phyloP scores from a whole-genome alignment of 2,888 invertebrate species.

The Hecatera dysodea region DNA sequence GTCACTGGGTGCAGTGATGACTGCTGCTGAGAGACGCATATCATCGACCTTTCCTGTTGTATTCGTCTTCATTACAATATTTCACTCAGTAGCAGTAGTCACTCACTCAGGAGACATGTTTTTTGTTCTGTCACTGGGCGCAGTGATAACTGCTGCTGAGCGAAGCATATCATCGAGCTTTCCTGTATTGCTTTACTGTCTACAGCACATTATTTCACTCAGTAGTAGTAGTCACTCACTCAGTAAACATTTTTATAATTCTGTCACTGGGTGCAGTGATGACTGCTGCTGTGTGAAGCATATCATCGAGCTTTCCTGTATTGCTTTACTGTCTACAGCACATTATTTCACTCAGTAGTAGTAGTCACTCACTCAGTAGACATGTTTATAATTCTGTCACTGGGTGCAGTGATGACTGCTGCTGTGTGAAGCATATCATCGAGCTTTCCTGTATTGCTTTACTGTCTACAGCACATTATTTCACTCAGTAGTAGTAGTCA shows the following conservation, averaged over 20 bases:
- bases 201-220: too few relatives aligned
- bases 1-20: constrained; percentile 48
- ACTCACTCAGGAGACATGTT: constrained; percentile 37
- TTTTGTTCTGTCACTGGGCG: constrained; percentile 3
- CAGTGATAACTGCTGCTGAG: constrained; percentile 1
- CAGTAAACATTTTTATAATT: too few relatives aligned
- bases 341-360: not conserved
- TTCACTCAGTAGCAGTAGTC: too few relatives aligned
- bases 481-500: constrained; percentile 23
- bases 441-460: not conserved
- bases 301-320: not conserved
- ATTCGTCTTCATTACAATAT: too few relatives aligned
- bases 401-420: constrained; percentile 40
- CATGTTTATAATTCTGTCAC: constrained; percentile 38
- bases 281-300: constrained; percentile 10
- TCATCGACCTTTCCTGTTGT: too few relatives aligned
- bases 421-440: not conserved
- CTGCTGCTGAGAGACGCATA: constrained; percentile 9
- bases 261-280: constrained; percentile 72
- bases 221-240: too few relatives aligned
- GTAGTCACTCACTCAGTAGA: constrained; percentile 44
- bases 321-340: too few relatives aligned
- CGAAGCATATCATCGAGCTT: constrained; percentile 49
- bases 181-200: not conserved
- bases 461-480: not conserved